Percentiles rank a stretch among this genome's conserved stretches.
phyloP scores from a whole-genome alignment of 2,888 invertebrate species.

The Argyresthia albistria region DNA sequence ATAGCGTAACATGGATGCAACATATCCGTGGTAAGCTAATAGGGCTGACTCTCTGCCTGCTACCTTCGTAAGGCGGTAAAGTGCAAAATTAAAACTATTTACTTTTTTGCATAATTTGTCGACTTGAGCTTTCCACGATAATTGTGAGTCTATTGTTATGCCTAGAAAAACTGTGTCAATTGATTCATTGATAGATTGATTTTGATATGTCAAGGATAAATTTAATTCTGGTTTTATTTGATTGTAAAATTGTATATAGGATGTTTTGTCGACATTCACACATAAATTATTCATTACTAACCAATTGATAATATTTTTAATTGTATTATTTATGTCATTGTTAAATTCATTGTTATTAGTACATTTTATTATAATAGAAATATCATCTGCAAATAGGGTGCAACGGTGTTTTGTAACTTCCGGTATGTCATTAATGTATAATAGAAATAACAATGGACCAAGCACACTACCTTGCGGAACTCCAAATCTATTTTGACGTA shows the following conservation, averaged over 20 bases:
- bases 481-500: background rate
- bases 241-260: background rate
- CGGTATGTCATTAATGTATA: constrained; percentile 9
- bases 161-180: background rate
- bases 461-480: constrained; percentile 9
- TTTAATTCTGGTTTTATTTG: background rate
- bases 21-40: constrained; percentile 9
- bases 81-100: constrained; percentile 9
- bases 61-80: constrained; percentile 7
- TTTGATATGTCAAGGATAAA: background rate
- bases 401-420: background rate
- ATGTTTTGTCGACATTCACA: background rate
- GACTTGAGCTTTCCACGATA: background rate
- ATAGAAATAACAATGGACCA: constrained; percentile 8
- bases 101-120: constrained; percentile 7
- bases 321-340: constrained; percentile 1
- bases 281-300: constrained; percentile 7
- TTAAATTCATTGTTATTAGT: constrained; percentile 4
- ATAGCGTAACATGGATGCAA: constrained; percentile 7
- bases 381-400: constrained; percentile 21
- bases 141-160: background rate
- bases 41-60: constrained; percentile 6
- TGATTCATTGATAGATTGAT: background rate
- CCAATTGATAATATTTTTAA: constrained; percentile 6
- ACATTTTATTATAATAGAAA: constrained; percentile 8